Base-by-base conservation (phyloP, 1,140 invertebrate genomes). In the Trypoxylus dichotomus region DNA sequence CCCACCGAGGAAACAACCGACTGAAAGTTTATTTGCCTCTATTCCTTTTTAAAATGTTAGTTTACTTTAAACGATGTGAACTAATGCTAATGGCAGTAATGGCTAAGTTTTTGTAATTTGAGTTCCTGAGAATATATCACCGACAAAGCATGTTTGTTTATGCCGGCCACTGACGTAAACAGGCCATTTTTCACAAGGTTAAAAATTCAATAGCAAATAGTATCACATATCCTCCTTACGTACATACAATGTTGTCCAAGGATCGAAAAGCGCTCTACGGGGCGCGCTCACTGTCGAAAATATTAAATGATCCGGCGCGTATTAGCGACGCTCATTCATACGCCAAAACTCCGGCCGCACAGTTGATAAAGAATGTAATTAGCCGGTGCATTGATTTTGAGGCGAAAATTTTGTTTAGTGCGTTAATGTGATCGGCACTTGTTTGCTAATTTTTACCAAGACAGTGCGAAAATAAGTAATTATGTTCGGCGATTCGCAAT, bases 131-230 rank as follows among this genome's bases (percentile, higher is more conserved):
- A 63, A 63, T 19, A 58, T 58, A n/a, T 8, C 21, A n/a, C 47
- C 47, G 47, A 58, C 60, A 63, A 63, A 63, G 60, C 10, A 63
- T 24, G 60, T 63, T 63, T 63, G 60, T 63, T 63, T 63, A 63
- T 27, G 25, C 60, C 25, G 25, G 19, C 8, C 24, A 63, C 8
- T 27, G 60, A 21, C 60, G 60, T 27, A 21, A 19, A 27, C 13
- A 63, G 25, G 19, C 60, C 60, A 63, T 63, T 63, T 8, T 27
- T 63, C 21, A 27, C 60, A 63, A 63, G 60, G 60, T 24, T 63
- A 63, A 63, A 58, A 63, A 63, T 63, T 63, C 60, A 63, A 27
- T 27, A 63, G 19, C 60, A 19, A 63, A 63, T 63, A 27, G 60
- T 27, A 63, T 63, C 60, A 47, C 43, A 27, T 63, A 27, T 63